Conservation (phyloP, 2,797 vertebrate species). For the Sebastes umbrosus region DNA sequence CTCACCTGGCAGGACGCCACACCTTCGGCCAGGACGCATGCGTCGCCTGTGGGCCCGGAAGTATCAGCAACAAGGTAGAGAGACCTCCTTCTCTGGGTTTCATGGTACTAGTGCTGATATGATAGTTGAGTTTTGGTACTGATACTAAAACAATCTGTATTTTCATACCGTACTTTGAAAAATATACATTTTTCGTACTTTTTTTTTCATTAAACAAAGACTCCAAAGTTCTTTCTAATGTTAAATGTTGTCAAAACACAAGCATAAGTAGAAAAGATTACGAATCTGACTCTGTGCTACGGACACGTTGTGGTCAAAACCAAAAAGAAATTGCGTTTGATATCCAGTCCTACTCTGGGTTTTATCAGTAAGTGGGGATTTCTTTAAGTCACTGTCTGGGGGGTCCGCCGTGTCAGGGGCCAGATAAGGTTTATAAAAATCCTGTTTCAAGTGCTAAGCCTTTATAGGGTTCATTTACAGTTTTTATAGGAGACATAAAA, state of each 20-base stretch:
- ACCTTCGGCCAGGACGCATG: constrained; percentile 91
- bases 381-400: background rate
- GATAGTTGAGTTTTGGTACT: background rate
- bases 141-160: background rate
- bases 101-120: background rate
- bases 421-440: background rate
- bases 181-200: too few species aligned
- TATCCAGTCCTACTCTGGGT: background rate
- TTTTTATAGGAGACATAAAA: background rate
- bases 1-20: constrained; percentile 90
- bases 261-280: background rate
- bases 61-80: constrained; percentile 87
- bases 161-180: too few species aligned
- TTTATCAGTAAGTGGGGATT: background rate
- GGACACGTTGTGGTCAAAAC: background rate
- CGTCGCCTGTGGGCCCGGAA: constrained; percentile 90
- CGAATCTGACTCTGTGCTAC: background rate
- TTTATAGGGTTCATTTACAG: background rate
- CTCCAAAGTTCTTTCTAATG: too few species aligned
- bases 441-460: background rate
- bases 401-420: rapidly evolving
- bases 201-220: too few species aligned
- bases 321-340: background rate
- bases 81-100: background rate
- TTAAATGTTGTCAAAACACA: background rate